phyloP scores from a whole-genome alignment of 2,797 vertebrate species.

The Anas georgica region DNA sequence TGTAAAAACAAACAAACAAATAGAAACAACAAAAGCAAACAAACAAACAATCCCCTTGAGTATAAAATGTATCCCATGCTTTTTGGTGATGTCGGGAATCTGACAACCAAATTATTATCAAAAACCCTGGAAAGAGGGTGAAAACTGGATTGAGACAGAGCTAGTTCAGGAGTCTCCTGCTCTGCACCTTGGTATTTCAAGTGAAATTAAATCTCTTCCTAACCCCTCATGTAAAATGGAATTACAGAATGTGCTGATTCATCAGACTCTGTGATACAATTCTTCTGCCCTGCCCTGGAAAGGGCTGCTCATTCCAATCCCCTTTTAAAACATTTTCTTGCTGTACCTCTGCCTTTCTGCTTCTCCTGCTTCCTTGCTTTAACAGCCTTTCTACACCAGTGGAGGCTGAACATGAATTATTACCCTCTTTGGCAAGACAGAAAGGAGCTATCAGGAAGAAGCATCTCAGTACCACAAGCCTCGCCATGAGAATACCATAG shows the following conservation, averaged over 20 bases:
- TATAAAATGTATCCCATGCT: not conserved
- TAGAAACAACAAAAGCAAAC: not conserved
- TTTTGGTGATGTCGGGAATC: not conserved
- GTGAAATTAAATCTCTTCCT: not conserved
- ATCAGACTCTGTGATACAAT: not conserved
- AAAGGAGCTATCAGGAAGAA: not conserved
- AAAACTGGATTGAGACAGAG: not conserved
- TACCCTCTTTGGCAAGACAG: not conserved
- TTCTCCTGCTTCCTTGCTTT: not conserved
- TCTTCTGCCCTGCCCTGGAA: not conserved
- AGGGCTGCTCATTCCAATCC: not conserved
- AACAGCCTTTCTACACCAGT: not conserved
- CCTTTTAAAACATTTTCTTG: fast-evolving
- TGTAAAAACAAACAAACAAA: not conserved
- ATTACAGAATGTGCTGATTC: not conserved
- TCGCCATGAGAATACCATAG: not conserved
- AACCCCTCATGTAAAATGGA: not conserved
- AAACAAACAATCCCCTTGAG: not conserved
- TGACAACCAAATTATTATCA: not conserved
- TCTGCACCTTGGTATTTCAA: not conserved
- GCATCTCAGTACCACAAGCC: not conserved
- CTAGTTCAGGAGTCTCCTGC: not conserved
- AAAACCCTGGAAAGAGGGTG: not conserved
- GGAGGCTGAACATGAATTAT: not conserved
- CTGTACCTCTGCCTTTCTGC: not conserved